Base-by-base conservation (phyloP, 1,140 invertebrate species). In the Palaemon carinicauda region DNA sequence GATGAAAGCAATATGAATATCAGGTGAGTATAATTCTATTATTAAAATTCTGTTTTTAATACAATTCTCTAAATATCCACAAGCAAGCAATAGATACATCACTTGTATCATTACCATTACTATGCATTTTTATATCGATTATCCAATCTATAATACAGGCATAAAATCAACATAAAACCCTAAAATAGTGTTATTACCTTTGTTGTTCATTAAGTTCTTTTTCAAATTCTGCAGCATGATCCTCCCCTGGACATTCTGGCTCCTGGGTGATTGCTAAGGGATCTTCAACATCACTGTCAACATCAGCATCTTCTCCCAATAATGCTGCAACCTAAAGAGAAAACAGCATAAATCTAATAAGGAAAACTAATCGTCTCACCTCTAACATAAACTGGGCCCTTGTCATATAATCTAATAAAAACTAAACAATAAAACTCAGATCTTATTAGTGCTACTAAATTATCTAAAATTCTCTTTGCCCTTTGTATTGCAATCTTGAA, bases 181-280 rank as follows among this genome's bases (percentile, higher is more conserved):
- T n/a, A 24, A n/a, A 19, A 10, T n/a, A 65, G 19, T 83, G 1
- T 50, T 5, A 29, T 75, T 65, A 81, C 80, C 87, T 75, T 24
- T 88, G 87, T 65, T 88, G 87, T 31, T 82, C 87, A 83, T 80
- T 83, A 3, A 88, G 53, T 33, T 88, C 87, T 65, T 88, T 88
- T 50, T 88, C 87, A 82, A 88, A 88, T 33, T 82, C 87, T 10
- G 87, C 87, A 41, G 87, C 87, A 69, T 88, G 87, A 31, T 88
- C 87, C 41, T 88, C 77, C 52, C 15, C 53, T 24, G 50, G 17
- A 9, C 19, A 31, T 29, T 27, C 53, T 1, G 27, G 15, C 77
- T 79, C 77, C 77, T 19, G 24, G 29, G 24, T 17, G 21, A 14
- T 31, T 17, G 52, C 15, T 29, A 21, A 10, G 1, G 41, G 19